A percentile compares a stretch with the other conserved stretches of the same genome.
Evolutionary conservation across 2,888 invertebrate species (phyloP).

Genomic region (Loripinus fragilis): DNA sequence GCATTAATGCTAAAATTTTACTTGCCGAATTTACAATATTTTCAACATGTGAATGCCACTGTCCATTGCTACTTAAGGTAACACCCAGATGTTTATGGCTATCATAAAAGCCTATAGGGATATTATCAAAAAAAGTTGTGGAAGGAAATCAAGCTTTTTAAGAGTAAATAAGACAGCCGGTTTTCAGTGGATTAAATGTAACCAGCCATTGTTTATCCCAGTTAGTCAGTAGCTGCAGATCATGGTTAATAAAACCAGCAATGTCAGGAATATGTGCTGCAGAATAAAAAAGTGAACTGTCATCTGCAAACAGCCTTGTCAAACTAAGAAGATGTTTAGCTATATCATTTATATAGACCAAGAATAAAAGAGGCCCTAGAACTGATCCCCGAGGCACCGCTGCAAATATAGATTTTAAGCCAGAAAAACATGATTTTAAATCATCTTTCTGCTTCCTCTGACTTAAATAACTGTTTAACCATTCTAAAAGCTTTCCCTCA

Average conservation of each 20-base stretch:
- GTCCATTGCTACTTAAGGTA: neutral
- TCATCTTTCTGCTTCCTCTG: neutral
- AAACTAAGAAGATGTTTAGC: neutral
- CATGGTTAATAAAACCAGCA: neutral
- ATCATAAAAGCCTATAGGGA: neutral
- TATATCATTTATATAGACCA: neutral
- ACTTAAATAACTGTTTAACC: slow-evolving; percentile 37
- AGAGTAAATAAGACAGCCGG: neutral
- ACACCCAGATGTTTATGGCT: neutral
- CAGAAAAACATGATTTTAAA: neutral
- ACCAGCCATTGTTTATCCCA: neutral
- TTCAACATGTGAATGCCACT: neutral
- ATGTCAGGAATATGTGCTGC: neutral
- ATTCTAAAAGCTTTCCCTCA: slow-evolving; percentile 30
- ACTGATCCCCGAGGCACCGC: neutral
- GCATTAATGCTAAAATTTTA: neutral
- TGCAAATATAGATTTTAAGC: neutral
- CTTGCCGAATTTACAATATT: neutral
- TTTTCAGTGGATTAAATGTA: neutral
- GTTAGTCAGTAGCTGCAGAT: neutral
- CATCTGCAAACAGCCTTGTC: neutral
- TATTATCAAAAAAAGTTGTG: neutral
- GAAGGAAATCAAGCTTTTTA: neutral
- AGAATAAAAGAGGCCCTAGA: neutral
- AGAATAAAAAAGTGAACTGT: neutral